Percentiles rank a stretch among this genome's conserved stretches.
phyloP scores from a whole-genome alignment of 1,140 invertebrate genomes.

The Bradysia coprophila region DNA sequence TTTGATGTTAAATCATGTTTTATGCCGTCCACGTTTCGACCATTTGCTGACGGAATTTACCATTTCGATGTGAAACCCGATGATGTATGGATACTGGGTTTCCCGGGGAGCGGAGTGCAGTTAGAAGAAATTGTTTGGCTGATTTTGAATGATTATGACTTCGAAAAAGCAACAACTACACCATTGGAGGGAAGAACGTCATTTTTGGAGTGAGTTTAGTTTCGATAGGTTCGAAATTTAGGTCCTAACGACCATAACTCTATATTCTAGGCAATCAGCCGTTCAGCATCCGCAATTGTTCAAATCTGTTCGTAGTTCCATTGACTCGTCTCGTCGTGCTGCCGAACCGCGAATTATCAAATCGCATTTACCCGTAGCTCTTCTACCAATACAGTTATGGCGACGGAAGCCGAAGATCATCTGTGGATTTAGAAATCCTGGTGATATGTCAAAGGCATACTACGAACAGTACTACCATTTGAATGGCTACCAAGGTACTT shows the following conservation, averaged over 20 bases:
- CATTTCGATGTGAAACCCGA: background rate
- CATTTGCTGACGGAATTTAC: background rate
- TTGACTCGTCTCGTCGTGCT: background rate
- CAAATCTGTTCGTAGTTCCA: background rate
- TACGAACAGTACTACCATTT: background rate
- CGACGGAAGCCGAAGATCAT: constrained; percentile 39
- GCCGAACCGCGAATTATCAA: constrained; percentile 46
- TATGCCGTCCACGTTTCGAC: background rate
- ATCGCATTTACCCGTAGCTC: constrained; percentile 45
- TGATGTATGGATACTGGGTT: background rate
- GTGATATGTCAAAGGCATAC: constrained; percentile 38
- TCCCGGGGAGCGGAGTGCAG: background rate
- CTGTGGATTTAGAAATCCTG: constrained; percentile 61
- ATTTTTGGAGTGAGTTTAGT: background rate
- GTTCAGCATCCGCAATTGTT: background rate
- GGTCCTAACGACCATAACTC: no score
- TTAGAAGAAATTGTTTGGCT: background rate
- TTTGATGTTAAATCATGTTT: background rate
- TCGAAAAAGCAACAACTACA: background rate
- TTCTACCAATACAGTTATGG: constrained; percentile 39
- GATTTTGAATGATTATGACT: background rate
- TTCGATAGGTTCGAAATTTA: no score
- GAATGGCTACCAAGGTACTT: background rate
- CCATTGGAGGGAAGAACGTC: background rate
- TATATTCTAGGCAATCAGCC: background rate